A percentile compares a stretch with the other conserved stretches of the same genome.
These are phyloP conservation scores for Leptopterna dolabrata DNA, from an alignment of 2,888 invertebrate species.

Conservation along the genomic window DNA sequence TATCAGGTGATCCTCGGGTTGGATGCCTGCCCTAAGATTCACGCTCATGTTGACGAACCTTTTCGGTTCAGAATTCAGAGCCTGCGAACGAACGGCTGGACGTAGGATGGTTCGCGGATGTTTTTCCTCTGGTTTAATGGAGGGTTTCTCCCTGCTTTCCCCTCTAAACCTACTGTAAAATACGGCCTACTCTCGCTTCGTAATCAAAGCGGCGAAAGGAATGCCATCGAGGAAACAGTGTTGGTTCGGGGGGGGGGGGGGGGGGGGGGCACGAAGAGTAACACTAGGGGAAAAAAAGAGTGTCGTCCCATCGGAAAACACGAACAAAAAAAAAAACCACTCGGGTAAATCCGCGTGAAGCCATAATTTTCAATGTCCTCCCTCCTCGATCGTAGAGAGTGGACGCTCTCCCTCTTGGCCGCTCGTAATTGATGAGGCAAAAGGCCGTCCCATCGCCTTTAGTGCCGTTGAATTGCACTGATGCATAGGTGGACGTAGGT, in stretches of 20 bases:
- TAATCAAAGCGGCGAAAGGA: slow-evolving; percentile 7
- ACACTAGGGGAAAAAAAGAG: not conserved
- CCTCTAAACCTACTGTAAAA: not conserved
- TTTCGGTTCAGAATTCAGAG: too few relatives aligned
- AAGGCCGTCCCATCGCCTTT: not conserved
- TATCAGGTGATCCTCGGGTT: too few relatives aligned
- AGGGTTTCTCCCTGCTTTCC: not conserved
- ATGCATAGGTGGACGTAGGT: slow-evolving; percentile 10
- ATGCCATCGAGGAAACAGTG: not conserved
- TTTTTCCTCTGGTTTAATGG: not conserved
- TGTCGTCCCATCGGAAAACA: not conserved
- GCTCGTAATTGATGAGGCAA: slow-evolving; percentile 6
- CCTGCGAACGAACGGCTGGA: too few relatives aligned
- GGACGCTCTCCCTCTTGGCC: not conserved
- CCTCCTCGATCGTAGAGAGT: slow-evolving; percentile 17
- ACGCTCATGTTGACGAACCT: too few relatives aligned
- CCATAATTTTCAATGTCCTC: slow-evolving; percentile 27
- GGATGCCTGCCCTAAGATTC: too few relatives aligned
- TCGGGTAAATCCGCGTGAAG: slow-evolving; percentile 40
- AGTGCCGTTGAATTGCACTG: slow-evolving; percentile 29
- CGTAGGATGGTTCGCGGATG: not conserved
- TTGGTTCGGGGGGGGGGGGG: not conserved
- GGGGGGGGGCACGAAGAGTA: not conserved
- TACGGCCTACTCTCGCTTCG: not conserved
- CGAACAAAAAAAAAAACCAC: not conserved